These are phyloP conservation scores for Hoplostethus mediterraneus DNA, from an alignment of 2,797 vertebrate species.

Conservation along the genomic window DNA sequence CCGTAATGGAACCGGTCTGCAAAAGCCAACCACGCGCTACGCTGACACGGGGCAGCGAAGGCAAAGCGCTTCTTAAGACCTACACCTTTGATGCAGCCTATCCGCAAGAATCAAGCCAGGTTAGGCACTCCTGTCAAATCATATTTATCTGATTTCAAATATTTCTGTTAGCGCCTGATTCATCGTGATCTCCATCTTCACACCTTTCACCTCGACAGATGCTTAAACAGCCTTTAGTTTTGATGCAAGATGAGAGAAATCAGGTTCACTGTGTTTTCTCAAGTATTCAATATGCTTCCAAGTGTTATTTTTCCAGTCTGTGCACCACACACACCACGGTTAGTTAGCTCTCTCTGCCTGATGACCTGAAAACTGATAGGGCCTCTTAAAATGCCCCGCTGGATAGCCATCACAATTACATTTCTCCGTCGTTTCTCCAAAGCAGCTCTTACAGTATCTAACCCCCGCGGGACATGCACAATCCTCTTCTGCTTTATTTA, in stretches of 20 bases:
- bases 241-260: background rate
- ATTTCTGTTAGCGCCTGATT: slow-evolving; percentile 21
- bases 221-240: background rate
- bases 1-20: slow-evolving; percentile 86
- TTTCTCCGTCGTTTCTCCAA: slow-evolving; percentile 39
- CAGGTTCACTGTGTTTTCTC: slow-evolving; percentile 3
- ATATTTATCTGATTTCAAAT: slow-evolving; percentile 10
- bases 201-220: background rate
- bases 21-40: slow-evolving; percentile 83
- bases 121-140: slow-evolving; percentile 63
- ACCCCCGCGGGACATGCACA: slow-evolving; percentile 46
- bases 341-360: slow-evolving; percentile 33
- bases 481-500: slow-evolving; percentile 18
- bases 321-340: slow-evolving; percentile 3
- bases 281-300: slow-evolving; percentile 16
- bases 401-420: slow-evolving; percentile 41
- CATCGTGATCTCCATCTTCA: background rate
- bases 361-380: slow-evolving; percentile 66
- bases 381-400: background rate
- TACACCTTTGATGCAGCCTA: slow-evolving; percentile 94
- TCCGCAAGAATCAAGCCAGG: slow-evolving; percentile 94
- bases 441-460: slow-evolving; percentile 47
- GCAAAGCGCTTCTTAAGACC: slow-evolving; percentile 90
- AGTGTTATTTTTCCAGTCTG: background rate
- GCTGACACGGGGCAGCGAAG: slow-evolving; percentile 85